Conservation (phyloP, 2,113 vertebrate species). For the Engystomops pustulosus region DNA sequence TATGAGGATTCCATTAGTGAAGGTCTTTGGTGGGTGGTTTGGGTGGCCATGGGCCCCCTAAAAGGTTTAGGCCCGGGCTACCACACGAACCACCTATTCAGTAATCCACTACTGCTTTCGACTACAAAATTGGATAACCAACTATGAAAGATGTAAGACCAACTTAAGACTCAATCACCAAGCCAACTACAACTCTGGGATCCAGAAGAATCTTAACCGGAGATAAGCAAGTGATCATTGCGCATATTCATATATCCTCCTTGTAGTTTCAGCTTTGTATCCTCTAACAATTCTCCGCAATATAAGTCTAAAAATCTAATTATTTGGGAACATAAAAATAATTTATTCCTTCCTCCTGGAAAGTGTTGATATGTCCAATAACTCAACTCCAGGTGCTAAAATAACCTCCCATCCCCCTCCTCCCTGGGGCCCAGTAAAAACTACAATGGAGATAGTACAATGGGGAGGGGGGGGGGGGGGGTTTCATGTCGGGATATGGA, state of each 20-base stretch:
- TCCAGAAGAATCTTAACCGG: background rate
- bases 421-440: background rate
- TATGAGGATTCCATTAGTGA: too few relatives aligned
- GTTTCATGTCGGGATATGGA: background rate
- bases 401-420: background rate
- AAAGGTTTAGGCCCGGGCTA: too few relatives aligned
- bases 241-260: background rate
- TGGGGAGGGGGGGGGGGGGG: background rate
- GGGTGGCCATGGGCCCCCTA: too few relatives aligned
- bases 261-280: background rate
- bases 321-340: background rate
- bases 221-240: background rate
- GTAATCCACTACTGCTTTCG: too few relatives aligned
- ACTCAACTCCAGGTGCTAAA: background rate
- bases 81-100: too few relatives aligned
- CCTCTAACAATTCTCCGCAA: background rate
- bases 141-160: too few relatives aligned
- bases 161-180: too few relatives aligned
- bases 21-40: too few relatives aligned
- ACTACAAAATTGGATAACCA: too few relatives aligned
- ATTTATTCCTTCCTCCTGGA: background rate
- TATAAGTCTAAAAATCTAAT: background rate
- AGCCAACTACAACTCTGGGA: background rate
- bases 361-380: conserved; percentile 5
- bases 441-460: background rate